Base-by-base conservation (phyloP, 2,888 invertebrate species). In the Platycheirus rosarum region DNA sequence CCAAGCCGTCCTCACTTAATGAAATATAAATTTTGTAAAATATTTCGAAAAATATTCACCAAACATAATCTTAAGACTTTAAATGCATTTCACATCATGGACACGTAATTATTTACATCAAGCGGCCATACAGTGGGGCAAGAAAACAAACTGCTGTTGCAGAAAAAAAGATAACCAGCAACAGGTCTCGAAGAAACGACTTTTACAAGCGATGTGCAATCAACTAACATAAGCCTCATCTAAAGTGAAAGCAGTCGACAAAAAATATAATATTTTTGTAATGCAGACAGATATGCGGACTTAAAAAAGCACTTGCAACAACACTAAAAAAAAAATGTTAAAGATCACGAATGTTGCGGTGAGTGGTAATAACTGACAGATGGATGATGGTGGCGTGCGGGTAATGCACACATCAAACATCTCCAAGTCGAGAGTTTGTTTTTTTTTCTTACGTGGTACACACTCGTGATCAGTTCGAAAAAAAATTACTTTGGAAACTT, bases 211-310 rank as follows among this genome's bases (percentile, higher is more conserved):
- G 42, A 63, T 73, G 49, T 69, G 48, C 76, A 76, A 70, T 40
- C 11, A 69, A 48, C 8, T 20, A 23, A 32, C 53, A 20, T 23
- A 53, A n/a, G n/a, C 13, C 55, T 42, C n/a, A 65, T 69, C 74
- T 75, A 79, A 79, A 79, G 79, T 79, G 79, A 79, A 79, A 79
- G 79, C 69, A 69, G 74, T 69, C 53, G 26, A 46, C 13, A 9
- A 20, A 62, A 44, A 51, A 78, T 46, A 26, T 14, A 60, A 13
- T 46, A 40, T 8, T 32, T 11, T 29, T 9, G 8, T 42, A 35
- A 13, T 16, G 2, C 26, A 42, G 14, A 42, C 14, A 11, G 2
- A 60, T 14, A 60, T 18, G 14, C 1, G 6, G 7, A 14, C 2
- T 40, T 23, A 8, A 44, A 29, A 14, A 74, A 69, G 49, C 60